Base-by-base conservation (phyloP, 2,113 vertebrate genomes). In the Ornithorhynchus anatinus region DNA sequence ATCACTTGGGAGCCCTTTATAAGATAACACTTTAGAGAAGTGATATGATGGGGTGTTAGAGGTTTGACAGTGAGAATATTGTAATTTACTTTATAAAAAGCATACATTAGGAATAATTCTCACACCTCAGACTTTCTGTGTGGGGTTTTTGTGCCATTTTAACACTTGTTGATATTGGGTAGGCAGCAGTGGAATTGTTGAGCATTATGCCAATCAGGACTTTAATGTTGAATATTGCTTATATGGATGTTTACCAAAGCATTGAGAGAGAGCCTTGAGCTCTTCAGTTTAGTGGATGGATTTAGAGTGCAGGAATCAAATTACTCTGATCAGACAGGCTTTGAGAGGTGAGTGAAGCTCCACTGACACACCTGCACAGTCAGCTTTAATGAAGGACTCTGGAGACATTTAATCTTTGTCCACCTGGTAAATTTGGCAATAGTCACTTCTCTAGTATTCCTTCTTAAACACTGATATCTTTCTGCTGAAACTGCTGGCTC, bases 201-300 rank as follows among this genome's bases (percentile, higher is more conserved):
- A 19, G 50, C 17, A 27, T 3, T 51, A 19, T 58, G 44, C 33
- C 23, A n/a, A 36, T 9, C 19, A 40, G n/a, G 8, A 25, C 40
- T 29, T 62, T 29, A 27, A 6, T 22, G 13, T 45, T 32, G 38
- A 52, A 33, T 3, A 6, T 11, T 0, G 0, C 7, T 9, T 6
- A 25, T 5, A 6, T 17, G 4, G 16, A 20, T 8, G 2, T 14
- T 32, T 38, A 19, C 47, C 36, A 20, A 23, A 27, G 12, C 37
- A 17, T 36, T n/a, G 31, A 3, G 16, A 11, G 10, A 58, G 7
- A 0, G 7, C 42, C 17, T 1, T 6, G 22, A 52, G 38, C 23
- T 0, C 0, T 7, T 8, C 1, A 7, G 3, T 4, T 4, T 23
- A 7, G 35, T 2, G 1, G n/a, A 25, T 12, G 37, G 47, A 12